Base-by-base conservation (phyloP, 2,113 vertebrate genomes). In the Psophia crepitans region DNA sequence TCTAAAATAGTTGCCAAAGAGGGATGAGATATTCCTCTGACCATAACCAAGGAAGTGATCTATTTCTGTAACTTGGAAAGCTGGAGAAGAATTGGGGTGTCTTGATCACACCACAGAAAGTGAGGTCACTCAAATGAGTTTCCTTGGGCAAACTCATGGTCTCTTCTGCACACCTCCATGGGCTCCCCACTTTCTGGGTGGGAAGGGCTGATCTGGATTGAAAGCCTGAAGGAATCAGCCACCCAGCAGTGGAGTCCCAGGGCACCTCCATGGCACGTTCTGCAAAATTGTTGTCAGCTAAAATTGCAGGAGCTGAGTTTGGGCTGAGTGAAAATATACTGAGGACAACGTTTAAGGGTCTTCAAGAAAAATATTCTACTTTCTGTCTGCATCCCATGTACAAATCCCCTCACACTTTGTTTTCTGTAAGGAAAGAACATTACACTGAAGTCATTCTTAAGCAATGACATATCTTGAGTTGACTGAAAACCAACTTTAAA, bases 401-500 rank as follows among this genome's bases (percentile, higher is more conserved):
- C 41, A 89, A 53, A 71, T 24, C 48, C 37, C 19, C 24, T 41
- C 5, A 6, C 19, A 51, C 57, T 82, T 73, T 81, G 28, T 12
- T 37, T 80, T 78, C 24, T 39, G 68, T 76, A 86, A 95, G 90
- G 77, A 61, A 94, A 96, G 73, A 96, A 76, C 54, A 85, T 84
- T 84, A 70, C 46, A 51, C 32, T 49, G 66, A 92, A 92, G 77
- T 49, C 37, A 24, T 82, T 90, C 75, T 89, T 79, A 86, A 82
- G 51, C 37, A 75, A 90, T 43, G 85, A 51, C 23, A 24, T 82
- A 87, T 93, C 65, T 90, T 92, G 39, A 53, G 48, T 87, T 82
- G 54, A 85, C 80, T 66, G 56, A 74, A 95, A 82, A 76, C 74
- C 79, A 97, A 80, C 88, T 87, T 94, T 78, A 70, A 89, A 90